phyloP scores from a whole-genome alignment of 2,888 invertebrate genomes.

The Limnephilus marmoratus region DNA sequence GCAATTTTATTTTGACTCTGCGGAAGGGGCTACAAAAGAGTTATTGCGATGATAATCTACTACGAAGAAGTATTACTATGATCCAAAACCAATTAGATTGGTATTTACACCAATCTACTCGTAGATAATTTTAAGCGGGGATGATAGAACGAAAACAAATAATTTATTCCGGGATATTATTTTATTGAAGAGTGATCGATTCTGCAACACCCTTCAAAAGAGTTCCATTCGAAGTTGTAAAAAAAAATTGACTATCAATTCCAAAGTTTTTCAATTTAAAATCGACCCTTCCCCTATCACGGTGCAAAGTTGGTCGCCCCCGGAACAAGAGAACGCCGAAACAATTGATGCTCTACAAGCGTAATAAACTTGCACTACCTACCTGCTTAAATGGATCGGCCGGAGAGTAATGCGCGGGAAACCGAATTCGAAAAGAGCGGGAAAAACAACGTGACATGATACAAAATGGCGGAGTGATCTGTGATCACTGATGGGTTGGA shows the following conservation, averaged over 20 bases:
- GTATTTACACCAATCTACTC: too few species aligned
- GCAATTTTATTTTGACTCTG: too few species aligned
- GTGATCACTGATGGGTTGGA: background rate
- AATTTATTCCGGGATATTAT: background rate
- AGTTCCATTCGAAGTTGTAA: background rate
- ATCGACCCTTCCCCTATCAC: background rate
- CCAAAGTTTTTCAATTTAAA: background rate
- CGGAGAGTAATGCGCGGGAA: background rate
- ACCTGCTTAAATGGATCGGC: background rate
- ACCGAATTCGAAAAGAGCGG: background rate
- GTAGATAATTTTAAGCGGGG: too few species aligned
- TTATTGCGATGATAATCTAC: too few species aligned
- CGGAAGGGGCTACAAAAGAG: too few species aligned
- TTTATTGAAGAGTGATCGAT: background rate
- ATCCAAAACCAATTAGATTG: too few species aligned
- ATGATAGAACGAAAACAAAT: background rate
- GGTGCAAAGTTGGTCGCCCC: background rate
- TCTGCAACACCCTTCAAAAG: background rate
- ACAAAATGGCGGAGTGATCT: background rate
- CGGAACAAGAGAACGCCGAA: background rate
- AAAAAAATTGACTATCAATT: background rate
- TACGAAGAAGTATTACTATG: too few species aligned
- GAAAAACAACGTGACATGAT: background rate
- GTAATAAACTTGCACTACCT: background rate
- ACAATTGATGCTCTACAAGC: constrained; percentile 13